A percentile compares a stretch with the other conserved stretches of the same genome.
Evolutionary conservation across 2,113 vertebrate species (phyloP).

Genomic region (Sapayoa aenigma): DNA sequence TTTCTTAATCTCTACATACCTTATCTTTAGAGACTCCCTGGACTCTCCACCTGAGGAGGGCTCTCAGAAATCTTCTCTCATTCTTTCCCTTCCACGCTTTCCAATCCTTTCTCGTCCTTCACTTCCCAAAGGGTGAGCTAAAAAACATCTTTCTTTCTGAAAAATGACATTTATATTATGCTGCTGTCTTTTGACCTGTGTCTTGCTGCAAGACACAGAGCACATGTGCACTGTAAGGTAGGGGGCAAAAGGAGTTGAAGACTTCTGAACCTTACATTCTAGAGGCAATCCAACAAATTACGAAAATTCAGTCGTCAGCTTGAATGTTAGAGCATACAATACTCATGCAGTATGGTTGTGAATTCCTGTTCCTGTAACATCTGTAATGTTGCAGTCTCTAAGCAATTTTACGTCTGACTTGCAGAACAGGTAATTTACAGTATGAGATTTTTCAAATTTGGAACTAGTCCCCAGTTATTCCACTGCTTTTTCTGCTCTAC

Average conservation of each 20-base stretch:
- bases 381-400: not conserved
- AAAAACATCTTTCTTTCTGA: slow-evolving; percentile 42
- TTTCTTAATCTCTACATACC: slow-evolving; percentile 36
- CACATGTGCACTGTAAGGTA: not conserved
- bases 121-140: slow-evolving; percentile 89
- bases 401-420: not conserved
- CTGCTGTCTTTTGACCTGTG: not conserved
- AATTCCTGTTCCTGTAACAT: not conserved
- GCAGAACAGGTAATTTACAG: not conserved
- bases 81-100: slow-evolving; percentile 90
- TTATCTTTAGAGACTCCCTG: slow-evolving; percentile 83
- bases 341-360: not conserved
- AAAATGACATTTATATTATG: not conserved
- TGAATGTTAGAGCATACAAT: not conserved
- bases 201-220: not conserved
- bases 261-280: not conserved
- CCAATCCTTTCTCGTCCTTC: slow-evolving; percentile 89
- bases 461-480: not conserved
- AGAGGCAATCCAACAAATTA: not conserved
- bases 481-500: not conserved
- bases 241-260: not conserved
- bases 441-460: not conserved
- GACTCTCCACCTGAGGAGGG: slow-evolving; percentile 82
- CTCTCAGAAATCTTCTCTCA: slow-evolving; percentile 88
- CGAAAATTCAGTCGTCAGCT: not conserved